Evolutionary conservation across 2,888 invertebrate genomes (phyloP).

Genomic region (Nomada hirtipes): DNA sequence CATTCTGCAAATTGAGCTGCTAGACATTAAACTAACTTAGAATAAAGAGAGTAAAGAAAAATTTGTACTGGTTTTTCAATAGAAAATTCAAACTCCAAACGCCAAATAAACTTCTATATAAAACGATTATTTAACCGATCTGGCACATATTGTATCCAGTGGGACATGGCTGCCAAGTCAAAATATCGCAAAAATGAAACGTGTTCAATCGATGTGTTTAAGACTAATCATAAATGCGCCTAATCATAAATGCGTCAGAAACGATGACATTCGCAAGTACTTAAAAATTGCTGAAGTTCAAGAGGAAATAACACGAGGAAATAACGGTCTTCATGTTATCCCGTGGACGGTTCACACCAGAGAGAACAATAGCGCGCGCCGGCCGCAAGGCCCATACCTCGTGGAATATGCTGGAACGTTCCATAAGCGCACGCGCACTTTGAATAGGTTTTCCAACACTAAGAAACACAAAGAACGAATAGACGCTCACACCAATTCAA

Average conservation of each 20-base stretch:
- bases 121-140: background rate
- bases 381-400: no score
- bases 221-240: background rate
- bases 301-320: background rate
- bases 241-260: no score
- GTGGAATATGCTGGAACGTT: no score
- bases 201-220: background rate
- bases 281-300: background rate
- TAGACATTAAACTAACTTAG: background rate
- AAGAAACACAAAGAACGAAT: no score
- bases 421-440: no score
- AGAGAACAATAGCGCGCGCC: no score
- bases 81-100: background rate
- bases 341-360: no score
- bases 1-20: background rate
- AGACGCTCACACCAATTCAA: no score
- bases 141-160: background rate
- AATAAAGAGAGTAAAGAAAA: background rate
- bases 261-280: background rate
- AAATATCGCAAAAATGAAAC: background rate
- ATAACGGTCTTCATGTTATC: no score
- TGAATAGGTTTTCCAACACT: no score
- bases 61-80: background rate
- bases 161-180: background rate
- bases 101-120: background rate